Percentiles rank a stretch among this genome's conserved stretches.
Evolutionary conservation across 1,140 invertebrate genomes (phyloP).

Genomic region (Macrobrachium nipponense): DNA sequence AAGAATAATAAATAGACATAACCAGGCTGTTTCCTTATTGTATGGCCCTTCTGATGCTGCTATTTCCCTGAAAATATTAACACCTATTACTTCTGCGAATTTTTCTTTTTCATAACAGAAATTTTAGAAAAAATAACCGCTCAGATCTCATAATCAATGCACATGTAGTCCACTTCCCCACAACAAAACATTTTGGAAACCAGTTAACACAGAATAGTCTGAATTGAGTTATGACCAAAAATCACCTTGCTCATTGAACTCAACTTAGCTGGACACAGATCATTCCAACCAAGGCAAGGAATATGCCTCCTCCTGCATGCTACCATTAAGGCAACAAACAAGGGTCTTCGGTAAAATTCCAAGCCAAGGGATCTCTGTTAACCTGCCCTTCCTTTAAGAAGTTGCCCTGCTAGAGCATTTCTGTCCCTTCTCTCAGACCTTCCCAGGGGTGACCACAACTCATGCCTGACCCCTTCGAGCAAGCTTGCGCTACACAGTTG

Average conservation of each 20-base stretch:
- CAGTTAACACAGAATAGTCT: neutral
- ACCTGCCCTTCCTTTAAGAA: conserved; percentile 3
- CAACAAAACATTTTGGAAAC: too few species aligned
- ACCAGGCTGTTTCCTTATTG: too few species aligned
- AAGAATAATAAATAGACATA: too few species aligned
- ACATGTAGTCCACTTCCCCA: neutral
- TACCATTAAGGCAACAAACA: neutral
- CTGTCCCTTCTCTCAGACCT: conserved; percentile 22
- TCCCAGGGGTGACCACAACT: conserved; percentile 4
- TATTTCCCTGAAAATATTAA: too few species aligned
- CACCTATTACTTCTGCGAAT: too few species aligned
- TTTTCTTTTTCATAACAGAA: too few species aligned
- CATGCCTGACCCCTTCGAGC: neutral
- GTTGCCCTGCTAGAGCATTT: conserved; percentile 5
- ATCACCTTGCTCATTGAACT: conserved; percentile 1
- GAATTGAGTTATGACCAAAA: conserved; percentile 5
- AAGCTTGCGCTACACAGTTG: neutral
- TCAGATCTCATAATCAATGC: conserved; percentile 13
- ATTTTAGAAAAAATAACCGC: too few species aligned
- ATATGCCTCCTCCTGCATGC: neutral
- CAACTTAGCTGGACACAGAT: conserved; percentile 15
- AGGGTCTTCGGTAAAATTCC: neutral
- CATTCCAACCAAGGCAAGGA: neutral
- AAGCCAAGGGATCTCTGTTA: neutral
- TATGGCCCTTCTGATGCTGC: too few species aligned